Conservation (phyloP, 2,888 invertebrate genomes). For the Itoplectis maculator region DNA sequence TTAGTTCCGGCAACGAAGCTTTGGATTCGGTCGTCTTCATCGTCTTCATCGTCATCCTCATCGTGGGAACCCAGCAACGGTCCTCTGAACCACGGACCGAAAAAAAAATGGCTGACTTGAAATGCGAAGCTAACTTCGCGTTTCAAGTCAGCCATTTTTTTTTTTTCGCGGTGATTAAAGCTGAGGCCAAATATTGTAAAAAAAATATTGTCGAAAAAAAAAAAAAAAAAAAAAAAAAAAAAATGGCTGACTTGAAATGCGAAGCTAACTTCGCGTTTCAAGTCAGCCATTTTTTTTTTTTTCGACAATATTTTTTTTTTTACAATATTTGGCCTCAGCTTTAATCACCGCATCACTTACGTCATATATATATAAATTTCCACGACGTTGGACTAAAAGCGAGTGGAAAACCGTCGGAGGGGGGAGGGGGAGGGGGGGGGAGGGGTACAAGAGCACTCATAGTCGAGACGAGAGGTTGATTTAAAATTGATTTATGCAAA, state of each 20-base stretch:
- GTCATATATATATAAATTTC: conserved; percentile 35
- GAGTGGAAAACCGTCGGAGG: conserved; percentile 32
- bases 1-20: conserved; percentile 62
- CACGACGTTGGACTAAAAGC: conserved; percentile 34
- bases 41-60: conserved; percentile 20
- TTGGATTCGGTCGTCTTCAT: conserved; percentile 64
- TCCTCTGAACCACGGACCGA: no score
- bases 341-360: conserved; percentile 30
- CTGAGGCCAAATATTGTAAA: no score
- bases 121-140: no score
- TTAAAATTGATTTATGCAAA: conserved; percentile 84
- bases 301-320: no score
- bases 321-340: conserved; percentile 49
- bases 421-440: conserved; percentile 17
- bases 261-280: no score
- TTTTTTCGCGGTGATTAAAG: not conserved
- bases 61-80: conserved; percentile 47
- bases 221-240: no score
- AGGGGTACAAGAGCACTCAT: conserved; percentile 47
- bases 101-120: no score
- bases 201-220: no score
- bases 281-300: no score
- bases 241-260: no score
- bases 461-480: conserved; percentile 76
- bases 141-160: no score